These are phyloP conservation scores for Spilarctia lutea DNA, from an alignment of 2,888 invertebrate genomes.

Conservation along the genomic window DNA sequence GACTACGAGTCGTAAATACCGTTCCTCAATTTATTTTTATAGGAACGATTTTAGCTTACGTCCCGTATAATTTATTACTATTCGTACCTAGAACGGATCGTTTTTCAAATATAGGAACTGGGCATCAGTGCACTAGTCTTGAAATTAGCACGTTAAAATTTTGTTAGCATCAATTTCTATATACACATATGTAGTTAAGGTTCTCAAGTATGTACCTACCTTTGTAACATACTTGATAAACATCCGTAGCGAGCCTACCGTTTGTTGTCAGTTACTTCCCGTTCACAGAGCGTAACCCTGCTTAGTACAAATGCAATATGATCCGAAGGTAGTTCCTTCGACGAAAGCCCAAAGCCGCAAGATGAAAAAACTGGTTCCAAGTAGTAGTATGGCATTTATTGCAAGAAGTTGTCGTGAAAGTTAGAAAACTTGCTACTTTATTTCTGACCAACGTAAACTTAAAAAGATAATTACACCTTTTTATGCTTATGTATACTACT, in stretches of 20 bases:
- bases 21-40: no score
- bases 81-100: no score
- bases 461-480: constrained; percentile 6
- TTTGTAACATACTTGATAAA: constrained; percentile 24
- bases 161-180: not conserved
- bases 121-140: not conserved
- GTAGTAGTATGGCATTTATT: constrained; percentile 67
- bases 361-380: constrained; percentile 64
- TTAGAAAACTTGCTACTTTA: constrained; percentile 65
- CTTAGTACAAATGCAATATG: constrained; percentile 59
- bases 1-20: no score
- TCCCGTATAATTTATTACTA: no score
- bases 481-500: not conserved
- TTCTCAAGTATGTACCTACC: not conserved
- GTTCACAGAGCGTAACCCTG: constrained; percentile 53
- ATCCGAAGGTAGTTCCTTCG: constrained; percentile 53
- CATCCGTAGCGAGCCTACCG: constrained; percentile 37
- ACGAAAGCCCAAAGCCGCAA: constrained; percentile 53
- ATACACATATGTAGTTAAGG: not conserved
- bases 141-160: not conserved
- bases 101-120: no score
- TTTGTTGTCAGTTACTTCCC: constrained; percentile 45
- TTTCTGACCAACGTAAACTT: constrained; percentile 50
- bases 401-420: constrained; percentile 70
- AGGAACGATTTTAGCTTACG: no score